Evolutionary conservation across 2,888 invertebrate genomes (phyloP).

Genomic region (Drosophila heteroneura): DNA sequence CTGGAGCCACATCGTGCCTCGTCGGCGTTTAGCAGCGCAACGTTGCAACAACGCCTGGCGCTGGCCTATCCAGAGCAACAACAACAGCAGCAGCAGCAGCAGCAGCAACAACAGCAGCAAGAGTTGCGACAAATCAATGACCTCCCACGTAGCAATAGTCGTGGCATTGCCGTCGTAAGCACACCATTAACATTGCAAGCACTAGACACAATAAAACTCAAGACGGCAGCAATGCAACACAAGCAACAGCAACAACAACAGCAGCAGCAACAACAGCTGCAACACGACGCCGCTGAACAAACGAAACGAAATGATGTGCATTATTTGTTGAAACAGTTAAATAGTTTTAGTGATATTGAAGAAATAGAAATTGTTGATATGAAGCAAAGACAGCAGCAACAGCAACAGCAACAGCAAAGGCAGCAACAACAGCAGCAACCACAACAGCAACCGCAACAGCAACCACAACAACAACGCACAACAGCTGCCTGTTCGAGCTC

Average conservation of each 20-base stretch:
- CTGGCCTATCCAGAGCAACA: conserved; percentile 78
- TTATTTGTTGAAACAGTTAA: conserved; percentile 86
- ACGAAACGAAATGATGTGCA: conserved; percentile 86
- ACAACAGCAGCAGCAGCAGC: conserved; percentile 45
- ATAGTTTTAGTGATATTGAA: conserved; percentile 86
- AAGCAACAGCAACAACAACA: conserved; percentile 36
- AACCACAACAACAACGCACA: conserved; percentile 50
- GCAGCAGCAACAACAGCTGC: conserved; percentile 38
- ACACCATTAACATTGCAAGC: conserved; percentile 82
- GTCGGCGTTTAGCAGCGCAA: conserved; percentile 68
- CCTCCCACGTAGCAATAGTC: conserved; percentile 72
- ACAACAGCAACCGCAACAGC: conserved; percentile 31
- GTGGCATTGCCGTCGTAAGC: conserved; percentile 77
- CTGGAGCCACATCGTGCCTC: conserved; percentile 70
- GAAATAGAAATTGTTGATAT: conserved; percentile 86
- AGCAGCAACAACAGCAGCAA: conserved; percentile 50
- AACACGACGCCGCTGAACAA: conserved; percentile 84
- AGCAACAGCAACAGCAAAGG: conserved; percentile 62
- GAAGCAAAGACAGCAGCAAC: conserved; percentile 82
- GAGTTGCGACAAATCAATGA: conserved; percentile 69
- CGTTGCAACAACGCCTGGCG: conserved; percentile 74
- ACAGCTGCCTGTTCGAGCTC: conserved; percentile 81
- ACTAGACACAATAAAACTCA: conserved; percentile 64
- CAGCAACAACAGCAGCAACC: conserved; percentile 38
- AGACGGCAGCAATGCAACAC: conserved; percentile 57